Conservation (phyloP, 2,113 vertebrate genomes). For the Oncorhynchus gorbuscha region DNA sequence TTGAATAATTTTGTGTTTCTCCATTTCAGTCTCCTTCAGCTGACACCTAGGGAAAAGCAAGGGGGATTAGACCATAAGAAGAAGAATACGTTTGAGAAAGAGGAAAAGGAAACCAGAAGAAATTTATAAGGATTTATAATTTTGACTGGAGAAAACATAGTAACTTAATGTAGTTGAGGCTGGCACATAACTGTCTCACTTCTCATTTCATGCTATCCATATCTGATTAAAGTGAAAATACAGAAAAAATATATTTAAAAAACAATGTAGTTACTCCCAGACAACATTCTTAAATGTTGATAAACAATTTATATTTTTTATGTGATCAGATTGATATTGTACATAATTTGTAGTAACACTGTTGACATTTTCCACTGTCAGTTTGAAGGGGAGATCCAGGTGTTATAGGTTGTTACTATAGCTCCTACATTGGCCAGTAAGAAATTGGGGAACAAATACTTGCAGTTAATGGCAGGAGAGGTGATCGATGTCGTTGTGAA, state of each 20-base stretch:
- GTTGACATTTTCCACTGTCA: constrained; percentile 38
- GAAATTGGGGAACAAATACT: constrained; percentile 73
- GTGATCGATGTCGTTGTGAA: constrained; percentile 74
- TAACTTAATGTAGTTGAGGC: background rate
- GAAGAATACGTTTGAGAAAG: constrained; percentile 73
- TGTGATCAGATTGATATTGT: background rate
- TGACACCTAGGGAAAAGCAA: constrained; percentile 5
- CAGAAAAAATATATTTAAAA: too few species aligned
- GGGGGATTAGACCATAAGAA: constrained; percentile 58
- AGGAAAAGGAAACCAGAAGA: constrained; percentile 82
- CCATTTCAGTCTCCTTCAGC: constrained; percentile 16
- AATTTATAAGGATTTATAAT: constrained; percentile 70
- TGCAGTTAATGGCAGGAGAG: constrained; percentile 76
- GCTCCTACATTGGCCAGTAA: constrained; percentile 55
- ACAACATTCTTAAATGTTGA: too few species aligned
- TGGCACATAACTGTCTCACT: background rate
- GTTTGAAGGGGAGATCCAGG: constrained; percentile 80
- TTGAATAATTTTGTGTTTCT: background rate
- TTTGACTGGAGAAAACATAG: background rate
- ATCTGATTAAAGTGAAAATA: too few species aligned
- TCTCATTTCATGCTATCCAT: too few species aligned
- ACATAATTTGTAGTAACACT: background rate
- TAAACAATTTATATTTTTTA: background rate
- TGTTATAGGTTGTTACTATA: constrained; percentile 70
- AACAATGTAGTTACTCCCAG: too few species aligned